Conservation (phyloP, 2,888 invertebrate species). For the Plagodis pulveraria region DNA sequence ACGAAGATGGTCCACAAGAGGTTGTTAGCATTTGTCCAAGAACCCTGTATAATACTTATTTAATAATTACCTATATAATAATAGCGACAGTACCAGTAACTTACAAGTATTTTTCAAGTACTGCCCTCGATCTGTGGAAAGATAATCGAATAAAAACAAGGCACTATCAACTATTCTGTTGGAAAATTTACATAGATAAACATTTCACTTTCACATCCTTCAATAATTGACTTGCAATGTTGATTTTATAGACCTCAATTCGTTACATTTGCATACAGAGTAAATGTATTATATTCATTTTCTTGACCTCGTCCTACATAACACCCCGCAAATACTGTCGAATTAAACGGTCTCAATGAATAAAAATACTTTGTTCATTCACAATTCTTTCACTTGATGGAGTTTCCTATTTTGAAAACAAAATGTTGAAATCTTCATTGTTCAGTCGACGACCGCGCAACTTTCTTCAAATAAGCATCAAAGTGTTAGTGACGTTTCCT, state of each 20-base stretch:
- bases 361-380: neutral
- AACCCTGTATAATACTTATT: too few relatives aligned
- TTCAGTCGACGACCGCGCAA: constrained; percentile 26
- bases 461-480: constrained; percentile 33
- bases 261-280: constrained; percentile 6
- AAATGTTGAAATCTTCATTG: constrained; percentile 20
- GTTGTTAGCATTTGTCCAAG: too few relatives aligned
- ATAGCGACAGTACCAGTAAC: too few relatives aligned
- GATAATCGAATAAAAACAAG: too few relatives aligned
- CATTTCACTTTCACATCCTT: too few relatives aligned
- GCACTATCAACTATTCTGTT: too few relatives aligned
- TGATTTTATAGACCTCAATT: neutral
- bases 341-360: constrained; percentile 12
- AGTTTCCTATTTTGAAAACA: constrained; percentile 12
- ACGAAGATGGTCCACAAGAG: too few relatives aligned
- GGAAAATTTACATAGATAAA: too few relatives aligned
- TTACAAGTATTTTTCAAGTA: too few relatives aligned
- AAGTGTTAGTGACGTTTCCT: constrained; percentile 35
- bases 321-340: neutral
- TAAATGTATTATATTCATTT: neutral
- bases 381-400: constrained; percentile 4
- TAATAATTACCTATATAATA: too few relatives aligned
- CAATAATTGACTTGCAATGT: too few relatives aligned
- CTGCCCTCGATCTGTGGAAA: too few relatives aligned
- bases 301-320: constrained; percentile 8